A percentile compares a stretch with the other conserved stretches of the same genome.
These are phyloP conservation scores for Cyrtodaria siliqua DNA, from an alignment of 2,888 invertebrate genomes.

Conservation along the genomic window DNA sequence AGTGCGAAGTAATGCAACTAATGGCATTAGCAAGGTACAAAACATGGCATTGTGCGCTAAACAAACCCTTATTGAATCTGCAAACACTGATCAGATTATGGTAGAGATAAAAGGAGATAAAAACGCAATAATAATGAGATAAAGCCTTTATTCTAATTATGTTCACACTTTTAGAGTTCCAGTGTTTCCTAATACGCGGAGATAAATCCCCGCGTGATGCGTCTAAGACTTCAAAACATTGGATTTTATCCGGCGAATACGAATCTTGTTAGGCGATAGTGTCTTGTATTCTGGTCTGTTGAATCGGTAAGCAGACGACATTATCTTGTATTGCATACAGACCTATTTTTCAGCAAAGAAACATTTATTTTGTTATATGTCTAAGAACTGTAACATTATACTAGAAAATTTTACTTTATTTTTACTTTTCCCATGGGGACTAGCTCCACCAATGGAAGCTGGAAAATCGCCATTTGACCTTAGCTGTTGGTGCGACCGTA, in stretches of 20 bases:
- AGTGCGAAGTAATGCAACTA: slow-evolving; percentile 8
- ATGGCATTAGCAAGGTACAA: slow-evolving; percentile 18
- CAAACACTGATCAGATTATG: slow-evolving; percentile 32
- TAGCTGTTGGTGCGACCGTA: no score
- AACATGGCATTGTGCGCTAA: slow-evolving; percentile 25
- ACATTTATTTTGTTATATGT: no score
- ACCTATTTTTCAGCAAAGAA: no score
- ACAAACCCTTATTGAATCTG: slow-evolving; percentile 44
- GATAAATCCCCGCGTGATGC: neutral
- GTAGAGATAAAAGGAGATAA: slow-evolving; percentile 37
- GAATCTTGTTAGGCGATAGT: no score
- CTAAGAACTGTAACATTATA: no score
- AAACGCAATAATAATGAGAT: slow-evolving; percentile 40
- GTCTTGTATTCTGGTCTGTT: no score
- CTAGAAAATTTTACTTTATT: no score
- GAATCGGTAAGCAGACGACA: no score
- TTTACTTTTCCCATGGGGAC: no score
- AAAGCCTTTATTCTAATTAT: slow-evolving; percentile 44
- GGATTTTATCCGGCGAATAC: neutral
- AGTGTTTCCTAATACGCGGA: slow-evolving; percentile 4
- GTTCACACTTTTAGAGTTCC: slow-evolving; percentile 18
- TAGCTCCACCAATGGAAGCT: no score
- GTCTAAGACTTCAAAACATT: neutral
- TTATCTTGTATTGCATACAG: no score
- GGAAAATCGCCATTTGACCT: no score